A percentile compares a stretch with the other conserved stretches of the same genome.
These are phyloP conservation scores for Urocynchramus pylzowi DNA, from an alignment of 2,113 vertebrate genomes.

Conservation along the genomic window DNA sequence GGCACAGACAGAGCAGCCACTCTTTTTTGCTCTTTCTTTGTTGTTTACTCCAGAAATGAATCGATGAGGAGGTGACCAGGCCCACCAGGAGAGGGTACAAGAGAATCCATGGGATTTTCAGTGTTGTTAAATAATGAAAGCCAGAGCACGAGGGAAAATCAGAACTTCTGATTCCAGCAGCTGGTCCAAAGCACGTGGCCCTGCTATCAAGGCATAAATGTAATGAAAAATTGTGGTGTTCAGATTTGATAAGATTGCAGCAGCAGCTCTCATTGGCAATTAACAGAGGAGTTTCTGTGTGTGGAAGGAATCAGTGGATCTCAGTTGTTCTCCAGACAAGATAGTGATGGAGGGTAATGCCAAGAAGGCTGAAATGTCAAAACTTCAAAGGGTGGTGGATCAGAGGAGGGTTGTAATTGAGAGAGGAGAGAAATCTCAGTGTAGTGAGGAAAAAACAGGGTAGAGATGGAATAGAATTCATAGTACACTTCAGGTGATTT, in stretches of 20 bases:
- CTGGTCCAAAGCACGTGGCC: background rate
- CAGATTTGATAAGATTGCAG: background rate
- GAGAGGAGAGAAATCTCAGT: background rate
- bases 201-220: accelerated
- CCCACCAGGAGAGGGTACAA: background rate
- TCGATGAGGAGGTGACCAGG: background rate
- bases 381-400: background rate
- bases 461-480: no score
- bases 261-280: background rate
- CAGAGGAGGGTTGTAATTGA: background rate
- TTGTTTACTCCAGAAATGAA: background rate
- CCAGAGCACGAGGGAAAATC: background rate
- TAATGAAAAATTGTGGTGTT: background rate
- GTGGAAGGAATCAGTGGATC: background rate
- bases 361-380: background rate
- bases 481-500: accelerated
- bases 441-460: accelerated
- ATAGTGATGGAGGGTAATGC: background rate
- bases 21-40: background rate
- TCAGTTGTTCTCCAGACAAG: background rate
- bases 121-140: background rate
- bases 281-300: background rate
- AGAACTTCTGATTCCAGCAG: background rate
- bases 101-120: background rate
- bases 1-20: no score